Conservation (phyloP, 1,140 invertebrate genomes). For the Tetragonula clypearis region DNA sequence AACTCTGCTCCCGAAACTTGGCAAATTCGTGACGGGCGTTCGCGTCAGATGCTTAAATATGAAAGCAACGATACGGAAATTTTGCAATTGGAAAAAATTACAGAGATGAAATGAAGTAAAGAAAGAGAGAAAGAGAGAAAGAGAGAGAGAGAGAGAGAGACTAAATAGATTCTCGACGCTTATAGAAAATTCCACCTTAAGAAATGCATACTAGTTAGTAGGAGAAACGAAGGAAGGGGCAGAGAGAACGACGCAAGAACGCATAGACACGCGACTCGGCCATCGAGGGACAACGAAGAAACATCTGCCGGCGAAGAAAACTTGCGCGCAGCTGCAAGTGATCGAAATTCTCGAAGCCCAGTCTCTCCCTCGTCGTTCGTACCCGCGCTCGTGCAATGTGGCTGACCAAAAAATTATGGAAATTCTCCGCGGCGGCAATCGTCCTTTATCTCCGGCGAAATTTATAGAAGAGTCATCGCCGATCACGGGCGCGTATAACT, state of each 20-base stretch:
- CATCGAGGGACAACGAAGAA: slow-evolving; percentile 29
- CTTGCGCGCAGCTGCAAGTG: slow-evolving; percentile 68
- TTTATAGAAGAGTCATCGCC: background rate
- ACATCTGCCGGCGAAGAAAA: slow-evolving; percentile 70
- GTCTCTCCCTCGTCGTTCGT: too few relatives aligned
- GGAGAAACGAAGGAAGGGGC: background rate
- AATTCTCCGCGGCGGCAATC: background rate
- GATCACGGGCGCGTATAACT: slow-evolving; percentile 4
- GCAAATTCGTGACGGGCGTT: too few relatives aligned
- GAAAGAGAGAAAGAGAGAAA: too few relatives aligned
- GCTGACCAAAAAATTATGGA: background rate
- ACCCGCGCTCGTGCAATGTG: background rate
- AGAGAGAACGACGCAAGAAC: background rate
- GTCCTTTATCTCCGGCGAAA: background rate
- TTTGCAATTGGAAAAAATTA: too few relatives aligned
- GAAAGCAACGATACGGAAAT: too few relatives aligned
- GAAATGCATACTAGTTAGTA: background rate
- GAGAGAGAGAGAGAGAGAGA: too few relatives aligned
- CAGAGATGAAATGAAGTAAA: too few relatives aligned
- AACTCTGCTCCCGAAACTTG: background rate
- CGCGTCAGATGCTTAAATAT: too few relatives aligned
- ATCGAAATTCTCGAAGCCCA: slow-evolving; percentile 34
- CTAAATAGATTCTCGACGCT: too few relatives aligned
- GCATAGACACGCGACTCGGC: background rate
- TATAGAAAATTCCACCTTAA: too few relatives aligned